Evolutionary conservation across 1,140 invertebrate species (phyloP).

Genomic region (Aricia agestis): DNA sequence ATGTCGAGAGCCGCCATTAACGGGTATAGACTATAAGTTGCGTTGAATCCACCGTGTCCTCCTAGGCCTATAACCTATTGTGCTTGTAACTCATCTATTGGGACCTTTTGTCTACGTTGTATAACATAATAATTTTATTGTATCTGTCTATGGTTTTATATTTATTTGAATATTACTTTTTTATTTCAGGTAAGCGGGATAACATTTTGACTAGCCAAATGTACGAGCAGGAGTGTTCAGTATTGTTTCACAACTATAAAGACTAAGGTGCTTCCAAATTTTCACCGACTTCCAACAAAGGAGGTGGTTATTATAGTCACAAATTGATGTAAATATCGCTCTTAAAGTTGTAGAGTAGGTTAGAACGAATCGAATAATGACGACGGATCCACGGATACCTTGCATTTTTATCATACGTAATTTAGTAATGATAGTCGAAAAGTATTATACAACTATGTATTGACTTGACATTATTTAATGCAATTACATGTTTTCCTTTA

Average conservation of each 20-base stretch:
- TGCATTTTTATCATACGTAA: neutral
- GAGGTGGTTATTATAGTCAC: neutral
- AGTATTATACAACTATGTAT: no score
- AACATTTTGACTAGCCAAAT: neutral
- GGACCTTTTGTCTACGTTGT: no score
- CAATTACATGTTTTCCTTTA: no score
- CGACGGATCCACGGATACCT: neutral
- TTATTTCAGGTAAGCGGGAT: neutral
- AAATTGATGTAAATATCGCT: neutral
- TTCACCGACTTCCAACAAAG: no score
- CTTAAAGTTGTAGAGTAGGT: neutral
- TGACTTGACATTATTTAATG: no score
- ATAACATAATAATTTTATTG: no score
- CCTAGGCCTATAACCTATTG: no score
- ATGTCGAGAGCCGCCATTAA: no score
- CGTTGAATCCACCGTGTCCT: no score
- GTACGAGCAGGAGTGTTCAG: neutral
- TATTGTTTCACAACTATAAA: neutral
- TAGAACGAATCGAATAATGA: slow-evolving; percentile 8
- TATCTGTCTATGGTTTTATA: neutral
- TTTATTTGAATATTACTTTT: neutral
- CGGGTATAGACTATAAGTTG: no score
- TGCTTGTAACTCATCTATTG: no score
- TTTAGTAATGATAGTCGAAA: neutral
- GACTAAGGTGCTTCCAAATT: slow-evolving; percentile 8